Base-by-base conservation (phyloP, 1,140 invertebrate species). In the Sitophilus oryzae region DNA sequence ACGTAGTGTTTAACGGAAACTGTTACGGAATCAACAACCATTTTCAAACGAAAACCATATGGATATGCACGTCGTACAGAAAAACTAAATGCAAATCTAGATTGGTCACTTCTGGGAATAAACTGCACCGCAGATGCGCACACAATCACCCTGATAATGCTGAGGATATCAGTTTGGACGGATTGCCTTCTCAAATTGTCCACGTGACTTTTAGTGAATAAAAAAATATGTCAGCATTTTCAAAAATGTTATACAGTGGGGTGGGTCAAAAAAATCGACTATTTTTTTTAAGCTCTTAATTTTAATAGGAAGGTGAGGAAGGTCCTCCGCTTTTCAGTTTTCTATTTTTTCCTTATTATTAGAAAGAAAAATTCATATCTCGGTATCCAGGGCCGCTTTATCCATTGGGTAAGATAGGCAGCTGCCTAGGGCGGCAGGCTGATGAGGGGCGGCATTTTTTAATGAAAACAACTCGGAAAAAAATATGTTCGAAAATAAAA, bases 291-390 rank as follows among this genome's bases (percentile, higher is more conserved):
- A n/a, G n/a, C n/a, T n/a, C n/a, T n/a, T n/a, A n/a, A n/a, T n/a
- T n/a, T n/a, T n/a, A n/a, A n/a, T n/a, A n/a, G n/a, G n/a, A n/a
- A n/a, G n/a, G n/a, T n/a, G n/a, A n/a, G n/a, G n/a, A n/a, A 58
- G 56, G 46, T 37, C 3, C 52, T 64, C 20, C 62, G 56, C 34
- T 61, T 64, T 38, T 30, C n/a, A n/a, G n/a, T n/a, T n/a, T n/a
- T n/a, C n/a, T n/a, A n/a, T n/a, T n/a, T n/a, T n/a, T n/a, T n/a
- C n/a, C n/a, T n/a, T n/a, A n/a, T n/a, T n/a, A n/a, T n/a, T n/a
- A n/a, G n/a, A n/a, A n/a, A n/a, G n/a, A n/a, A n/a, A n/a, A n/a
- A n/a, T n/a, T n/a, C n/a, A n/a, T n/a, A n/a, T n/a, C n/a, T n/a
- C n/a, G n/a, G n/a, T n/a, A n/a, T n/a, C n/a, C n/a, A n/a, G n/a